A percentile compares a stretch with the other conserved stretches of the same genome.
Evolutionary conservation across 2,797 vertebrate genomes (phyloP).

Genomic region (Pithecia hirsuta): DNA sequence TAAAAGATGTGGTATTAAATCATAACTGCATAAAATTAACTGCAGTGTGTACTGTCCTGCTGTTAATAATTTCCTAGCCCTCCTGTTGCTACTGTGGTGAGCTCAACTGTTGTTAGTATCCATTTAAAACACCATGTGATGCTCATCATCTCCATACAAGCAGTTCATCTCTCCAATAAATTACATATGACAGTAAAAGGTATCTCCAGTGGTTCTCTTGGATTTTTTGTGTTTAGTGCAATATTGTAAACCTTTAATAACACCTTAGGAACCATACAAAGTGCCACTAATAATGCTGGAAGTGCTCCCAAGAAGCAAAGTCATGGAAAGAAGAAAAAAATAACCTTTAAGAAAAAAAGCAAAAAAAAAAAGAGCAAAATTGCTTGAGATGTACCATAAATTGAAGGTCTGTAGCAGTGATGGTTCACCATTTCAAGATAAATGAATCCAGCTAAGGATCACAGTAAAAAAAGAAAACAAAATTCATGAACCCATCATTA

Average conservation of each 20-base stretch:
- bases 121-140: not conserved
- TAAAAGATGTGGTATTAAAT: not conserved
- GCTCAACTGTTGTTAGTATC: not conserved
- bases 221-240: not conserved
- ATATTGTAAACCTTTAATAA: not conserved
- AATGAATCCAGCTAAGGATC: not conserved
- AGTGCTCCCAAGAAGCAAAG: not conserved
- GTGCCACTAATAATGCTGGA: not conserved
- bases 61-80: not conserved
- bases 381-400: not conserved
- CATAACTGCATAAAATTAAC: not conserved
- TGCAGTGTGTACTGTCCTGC: not conserved
- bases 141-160: not conserved
- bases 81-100: not conserved
- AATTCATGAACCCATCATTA: not conserved
- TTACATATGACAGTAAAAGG: not conserved
- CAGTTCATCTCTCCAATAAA: not conserved
- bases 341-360: too few relatives aligned
- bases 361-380: not conserved
- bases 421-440: not conserved
- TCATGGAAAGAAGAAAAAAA: not conserved
- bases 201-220: not conserved
- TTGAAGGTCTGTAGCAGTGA: not conserved
- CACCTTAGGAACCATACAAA: not conserved
- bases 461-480: not conserved